These are phyloP conservation scores for Caenorhabditis parvicauda DNA, from an alignment of 2,888 invertebrate species.

Conservation along the genomic window DNA sequence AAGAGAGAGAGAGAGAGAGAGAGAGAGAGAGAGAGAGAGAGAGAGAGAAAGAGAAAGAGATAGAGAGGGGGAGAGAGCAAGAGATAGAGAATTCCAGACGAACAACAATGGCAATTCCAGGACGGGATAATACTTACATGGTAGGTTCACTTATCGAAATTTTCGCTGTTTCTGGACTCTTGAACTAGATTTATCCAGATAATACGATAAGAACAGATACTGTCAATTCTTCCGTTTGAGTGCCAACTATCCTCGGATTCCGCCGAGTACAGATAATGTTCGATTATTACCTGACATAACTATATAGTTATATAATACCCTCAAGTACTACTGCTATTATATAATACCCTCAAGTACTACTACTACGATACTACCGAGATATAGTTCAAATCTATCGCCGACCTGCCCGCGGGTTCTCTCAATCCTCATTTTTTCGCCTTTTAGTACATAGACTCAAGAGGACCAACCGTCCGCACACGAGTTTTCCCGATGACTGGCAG, in stretches of 20 bases:
- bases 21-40: not conserved
- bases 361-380: too few species aligned
- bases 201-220: too few species aligned
- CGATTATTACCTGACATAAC: too few species aligned
- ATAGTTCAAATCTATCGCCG: too few species aligned
- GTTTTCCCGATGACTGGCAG: constrained; percentile 9
- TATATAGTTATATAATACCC: too few species aligned
- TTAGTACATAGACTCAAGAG: constrained; percentile 59
- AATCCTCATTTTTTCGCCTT: not conserved
- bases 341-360: too few species aligned
- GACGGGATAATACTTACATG: constrained; percentile 29
- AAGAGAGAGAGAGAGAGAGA: not conserved
- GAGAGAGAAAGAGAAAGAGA: constrained; percentile 2
- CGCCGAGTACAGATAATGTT: too few species aligned
- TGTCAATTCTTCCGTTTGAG: too few species aligned
- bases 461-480: constrained; percentile 45
- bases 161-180: not conserved
- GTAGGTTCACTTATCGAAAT: not conserved
- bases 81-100: constrained; percentile 11
- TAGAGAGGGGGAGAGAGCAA: not conserved
- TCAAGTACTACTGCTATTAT: too few species aligned
- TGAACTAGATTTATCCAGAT: too few species aligned
- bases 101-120: constrained; percentile 18
- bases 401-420: too few species aligned
- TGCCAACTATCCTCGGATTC: too few species aligned